Evolutionary conservation across 2,113 vertebrate genomes (phyloP), one percentile per base, ranked within the genome.

Genomic region (Zosterops japonicus): DNA sequence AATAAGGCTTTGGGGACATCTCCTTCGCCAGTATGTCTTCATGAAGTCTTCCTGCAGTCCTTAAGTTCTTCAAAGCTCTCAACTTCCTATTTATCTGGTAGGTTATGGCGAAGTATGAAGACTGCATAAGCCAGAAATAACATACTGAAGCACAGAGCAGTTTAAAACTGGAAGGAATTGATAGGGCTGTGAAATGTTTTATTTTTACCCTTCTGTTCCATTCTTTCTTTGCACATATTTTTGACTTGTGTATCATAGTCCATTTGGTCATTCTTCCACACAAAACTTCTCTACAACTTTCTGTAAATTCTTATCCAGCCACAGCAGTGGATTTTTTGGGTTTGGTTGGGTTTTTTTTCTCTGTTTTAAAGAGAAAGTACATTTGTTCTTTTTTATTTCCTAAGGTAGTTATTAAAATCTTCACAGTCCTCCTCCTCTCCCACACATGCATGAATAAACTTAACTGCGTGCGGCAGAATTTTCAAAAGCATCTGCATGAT

Each of bases 401-500:
- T 95, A 71, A 92, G 83, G 91, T 94, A 65, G 90, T 91, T 97
- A 94, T 96, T 95, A 97, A 94, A 96, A 93, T 95, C 90, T 83
- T 92, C 70, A 78, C 83, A 89, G 68, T 90, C 94, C 95, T 97
- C 95, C 96, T 83, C 75, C 89, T 91, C 95, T 95, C 96, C 96
- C 95, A 96, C 96, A 95, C 96, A 94, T 81, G 93, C 93, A 96
- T 94, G 96, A 95, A 96, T 96, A 94, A 90, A 92, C 92, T 90
- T 33, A 80, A 83, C 92, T 76, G 90, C 5, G 69, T 94, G 92
- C 52, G 12, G 95, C 93, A 95, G 90, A 90, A 92, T 96, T 96
- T 95, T 94, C 95, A 93, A 28, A 95, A 95, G 94, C 92, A 95
- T 96, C 90, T 96, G 95, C 92, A 96, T 96, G 95, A 96, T 94